Base-by-base conservation (phyloP, 2,113 vertebrate genomes). In the Scatophagus argus region DNA sequence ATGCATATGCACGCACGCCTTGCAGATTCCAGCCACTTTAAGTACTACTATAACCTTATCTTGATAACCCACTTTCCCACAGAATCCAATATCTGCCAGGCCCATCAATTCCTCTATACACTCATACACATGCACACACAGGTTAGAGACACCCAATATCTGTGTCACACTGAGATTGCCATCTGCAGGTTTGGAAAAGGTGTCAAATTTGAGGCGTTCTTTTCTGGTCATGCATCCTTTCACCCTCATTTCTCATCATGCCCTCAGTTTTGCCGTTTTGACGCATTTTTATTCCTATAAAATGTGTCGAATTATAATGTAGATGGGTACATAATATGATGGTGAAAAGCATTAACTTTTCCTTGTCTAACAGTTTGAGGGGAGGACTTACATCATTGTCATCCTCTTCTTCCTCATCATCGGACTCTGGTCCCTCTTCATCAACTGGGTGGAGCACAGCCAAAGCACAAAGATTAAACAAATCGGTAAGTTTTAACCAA, bases 321-420 rank as follows among this genome's bases (percentile, higher is more conserved):
- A 31, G 5, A 38, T 4, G 0, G 2, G 4, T 23, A 41, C 5
- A 10, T 36, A 47, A 38, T 39, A 58, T 32, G 17, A 29, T 38
- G 11, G 2, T 34, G 11, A 21, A 72, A 51, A 67, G 21, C 17
- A 38, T n/a, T 25, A 38, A n/a, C 13, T 6, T n/a, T 32, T 60
- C 23, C n/a, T 6, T 29, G 7, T 52, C 23, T 12, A 29, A 38
- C 0, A 0, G 13, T 3, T 13, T 56, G 3, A 55, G 3, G 47
- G 23, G 6, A 13, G 4, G 10, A 88, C 96, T 95, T 92, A 98
- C 98, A 43, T 98, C 96, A 25, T 94, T 94, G 27, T 96, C 95
- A 0, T 97, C 96, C 10, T 97, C 96, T 29, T 98, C 97, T 54
- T 97, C 97, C 54, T 99, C 98, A 51, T 98, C 97, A 4, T 97